A percentile compares a stretch with the other conserved stretches of the same genome.
Evolutionary conservation across 2,113 vertebrate species (phyloP).

Genomic region (Brachyistius frenatus): DNA sequence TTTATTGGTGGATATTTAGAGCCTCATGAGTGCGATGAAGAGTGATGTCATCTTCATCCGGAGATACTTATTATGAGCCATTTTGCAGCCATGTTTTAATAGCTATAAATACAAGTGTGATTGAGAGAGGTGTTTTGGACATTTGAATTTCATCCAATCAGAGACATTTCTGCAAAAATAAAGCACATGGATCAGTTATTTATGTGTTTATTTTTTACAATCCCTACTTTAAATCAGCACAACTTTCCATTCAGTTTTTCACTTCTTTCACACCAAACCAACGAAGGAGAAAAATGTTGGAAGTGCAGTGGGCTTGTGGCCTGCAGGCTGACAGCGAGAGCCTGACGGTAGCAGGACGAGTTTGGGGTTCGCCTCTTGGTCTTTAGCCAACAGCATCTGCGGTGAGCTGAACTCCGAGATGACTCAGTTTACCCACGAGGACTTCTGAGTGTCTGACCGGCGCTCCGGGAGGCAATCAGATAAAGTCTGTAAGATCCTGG

Average conservation of each 20-base stretch:
- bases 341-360: slow-evolving; percentile 34
- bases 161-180: too few species aligned
- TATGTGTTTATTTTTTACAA: neutral
- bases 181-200: neutral
- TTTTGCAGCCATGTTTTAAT: too few species aligned
- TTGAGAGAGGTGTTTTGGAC: too few species aligned
- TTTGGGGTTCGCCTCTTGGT: slow-evolving; percentile 57
- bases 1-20: too few species aligned
- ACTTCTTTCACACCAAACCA: slow-evolving; percentile 10
- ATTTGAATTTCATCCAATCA: too few species aligned
- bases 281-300: neutral
- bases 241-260: slow-evolving; percentile 33
- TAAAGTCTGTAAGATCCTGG: slow-evolving; percentile 32
- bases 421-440: slow-evolving; percentile 60
- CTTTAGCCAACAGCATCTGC: slow-evolving; percentile 49
- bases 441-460: slow-evolving; percentile 25
- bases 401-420: slow-evolving; percentile 48
- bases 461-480: slow-evolving; percentile 21
- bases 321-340: slow-evolving; percentile 37
- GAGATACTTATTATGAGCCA: too few species aligned
- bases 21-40: too few species aligned
- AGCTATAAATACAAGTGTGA: too few species aligned
- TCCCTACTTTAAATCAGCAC: neutral
- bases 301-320: slow-evolving; percentile 19
- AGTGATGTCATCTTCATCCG: too few species aligned